Evolutionary conservation across 2,888 invertebrate genomes (phyloP).

Genomic region (Nudaria mundana): DNA sequence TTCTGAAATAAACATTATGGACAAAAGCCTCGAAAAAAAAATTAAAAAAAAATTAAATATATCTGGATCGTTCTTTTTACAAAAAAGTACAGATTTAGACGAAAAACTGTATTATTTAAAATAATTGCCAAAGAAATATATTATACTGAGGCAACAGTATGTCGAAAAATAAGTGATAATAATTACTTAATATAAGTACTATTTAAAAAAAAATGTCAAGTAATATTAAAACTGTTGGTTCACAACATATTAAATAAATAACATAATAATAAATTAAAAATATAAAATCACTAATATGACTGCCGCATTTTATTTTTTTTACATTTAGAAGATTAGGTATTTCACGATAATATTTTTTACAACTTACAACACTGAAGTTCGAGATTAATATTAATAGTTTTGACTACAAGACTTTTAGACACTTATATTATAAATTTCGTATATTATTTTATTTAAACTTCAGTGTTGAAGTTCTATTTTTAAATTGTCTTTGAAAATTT

Average conservation of each 20-base stretch:
- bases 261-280: conserved; percentile 24
- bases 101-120: not conserved
- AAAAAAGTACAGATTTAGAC: too few species aligned
- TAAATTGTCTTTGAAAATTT: too few species aligned
- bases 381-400: conserved; percentile 7
- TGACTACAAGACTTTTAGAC: conserved; percentile 27
- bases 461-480: conserved; percentile 29
- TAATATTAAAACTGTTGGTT: conserved; percentile 24
- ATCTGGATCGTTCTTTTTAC: not conserved
- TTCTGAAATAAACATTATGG: too few species aligned
- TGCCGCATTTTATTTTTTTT: conserved; percentile 21
- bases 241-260: conserved; percentile 31
- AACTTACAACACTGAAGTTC: conserved; percentile 28
- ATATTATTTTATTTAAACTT: conserved; percentile 14
- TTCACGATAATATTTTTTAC: conserved; percentile 10
- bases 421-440: conserved; percentile 19
- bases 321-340: conserved; percentile 15
- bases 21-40: too few species aligned
- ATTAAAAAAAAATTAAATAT: too few species aligned
- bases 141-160: conserved; percentile 20
- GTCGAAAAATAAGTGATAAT: conserved; percentile 19
- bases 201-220: conserved; percentile 24
- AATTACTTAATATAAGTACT: conserved; percentile 31
- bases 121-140: not conserved
- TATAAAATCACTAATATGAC: conserved; percentile 29